Conservation (phyloP, 1,140 invertebrate species). For the Drosophila tropicalis region DNA sequence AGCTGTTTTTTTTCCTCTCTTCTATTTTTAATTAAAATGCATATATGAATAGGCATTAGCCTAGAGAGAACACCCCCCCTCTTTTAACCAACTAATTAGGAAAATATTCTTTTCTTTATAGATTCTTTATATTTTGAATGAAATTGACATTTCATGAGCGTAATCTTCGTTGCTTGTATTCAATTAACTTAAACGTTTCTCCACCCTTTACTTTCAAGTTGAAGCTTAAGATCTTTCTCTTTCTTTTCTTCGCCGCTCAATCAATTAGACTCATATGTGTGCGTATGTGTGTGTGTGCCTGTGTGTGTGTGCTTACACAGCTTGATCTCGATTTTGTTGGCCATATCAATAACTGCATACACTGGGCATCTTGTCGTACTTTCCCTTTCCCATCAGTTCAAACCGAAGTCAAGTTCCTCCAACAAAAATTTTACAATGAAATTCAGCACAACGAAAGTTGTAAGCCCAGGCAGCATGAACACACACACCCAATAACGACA, state of each 20-base stretch:
- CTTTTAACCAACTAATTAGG: not conserved
- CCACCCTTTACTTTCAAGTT: conserved; percentile 37
- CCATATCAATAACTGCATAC: conserved; percentile 75
- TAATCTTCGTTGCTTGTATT: conserved; percentile 24
- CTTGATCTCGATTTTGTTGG: conserved; percentile 30
- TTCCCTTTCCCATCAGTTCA: conserved; percentile 71
- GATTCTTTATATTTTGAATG: not conserved
- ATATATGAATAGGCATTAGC: conserved; percentile 3
- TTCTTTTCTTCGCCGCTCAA: conserved; percentile 36
- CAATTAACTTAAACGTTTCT: conserved; percentile 72
- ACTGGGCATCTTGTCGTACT: conserved; percentile 25
- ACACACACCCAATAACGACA: conserved; percentile 32
- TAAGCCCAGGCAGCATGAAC: conserved; percentile 25
- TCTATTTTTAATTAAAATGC: conserved; percentile 7
- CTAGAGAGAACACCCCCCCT: too few relatives aligned
- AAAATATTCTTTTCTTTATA: not conserved
- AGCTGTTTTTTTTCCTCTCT: not conserved
- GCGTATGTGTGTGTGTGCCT: conserved; percentile 14
- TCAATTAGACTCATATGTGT: conserved; percentile 57
- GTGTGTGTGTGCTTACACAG: conserved; percentile 6
- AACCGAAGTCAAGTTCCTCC: conserved; percentile 9
- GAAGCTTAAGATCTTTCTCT: not conserved
- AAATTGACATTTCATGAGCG: conserved; percentile 27
- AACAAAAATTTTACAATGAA: conserved; percentile 72
- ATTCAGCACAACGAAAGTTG: conserved; percentile 80